A percentile compares a stretch with the other conserved stretches of the same genome.
These are phyloP conservation scores for Ceratina calcarata DNA, from an alignment of 1,140 invertebrate species.

Conservation along the genomic window DNA sequence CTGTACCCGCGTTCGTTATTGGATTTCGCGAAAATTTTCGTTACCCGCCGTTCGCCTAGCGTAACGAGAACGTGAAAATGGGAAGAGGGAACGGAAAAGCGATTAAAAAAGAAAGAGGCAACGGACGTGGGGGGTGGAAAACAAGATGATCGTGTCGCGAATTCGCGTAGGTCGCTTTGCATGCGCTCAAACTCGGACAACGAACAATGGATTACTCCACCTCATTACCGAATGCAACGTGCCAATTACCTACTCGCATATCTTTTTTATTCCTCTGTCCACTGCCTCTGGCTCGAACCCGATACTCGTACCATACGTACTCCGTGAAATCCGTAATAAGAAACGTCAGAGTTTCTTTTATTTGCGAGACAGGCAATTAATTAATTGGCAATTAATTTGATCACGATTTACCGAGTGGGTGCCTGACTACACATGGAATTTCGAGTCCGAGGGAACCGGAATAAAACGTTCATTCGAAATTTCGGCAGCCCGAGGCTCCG, in stretches of 20 bases:
- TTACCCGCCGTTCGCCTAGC: no score
- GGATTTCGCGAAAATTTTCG: no score
- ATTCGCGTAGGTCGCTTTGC: constrained; percentile 26
- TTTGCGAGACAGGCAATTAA: no score
- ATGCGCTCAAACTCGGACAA: constrained; percentile 9
- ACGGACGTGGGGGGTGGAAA: neutral
- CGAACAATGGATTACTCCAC: constrained; percentile 62
- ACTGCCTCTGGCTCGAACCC: neutral
- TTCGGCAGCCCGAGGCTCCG: neutral
- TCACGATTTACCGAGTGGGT: no score
- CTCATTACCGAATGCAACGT: constrained; percentile 64
- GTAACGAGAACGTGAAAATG: no score
- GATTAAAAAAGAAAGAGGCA: neutral
- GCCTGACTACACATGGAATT: no score
- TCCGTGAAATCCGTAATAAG: no score
- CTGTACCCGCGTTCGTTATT: no score
- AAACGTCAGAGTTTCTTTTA: no score
- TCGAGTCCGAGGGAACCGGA: neutral
- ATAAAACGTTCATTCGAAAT: neutral
- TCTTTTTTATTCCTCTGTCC: neutral
- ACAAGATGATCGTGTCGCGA: neutral
- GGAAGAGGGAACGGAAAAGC: neutral
- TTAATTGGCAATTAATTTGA: no score
- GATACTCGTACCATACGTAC: neutral
- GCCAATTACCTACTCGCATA: constrained; percentile 51